Evolutionary conservation across 2,113 vertebrate species (phyloP).

Genomic region (Xiphophorus maculatus): DNA sequence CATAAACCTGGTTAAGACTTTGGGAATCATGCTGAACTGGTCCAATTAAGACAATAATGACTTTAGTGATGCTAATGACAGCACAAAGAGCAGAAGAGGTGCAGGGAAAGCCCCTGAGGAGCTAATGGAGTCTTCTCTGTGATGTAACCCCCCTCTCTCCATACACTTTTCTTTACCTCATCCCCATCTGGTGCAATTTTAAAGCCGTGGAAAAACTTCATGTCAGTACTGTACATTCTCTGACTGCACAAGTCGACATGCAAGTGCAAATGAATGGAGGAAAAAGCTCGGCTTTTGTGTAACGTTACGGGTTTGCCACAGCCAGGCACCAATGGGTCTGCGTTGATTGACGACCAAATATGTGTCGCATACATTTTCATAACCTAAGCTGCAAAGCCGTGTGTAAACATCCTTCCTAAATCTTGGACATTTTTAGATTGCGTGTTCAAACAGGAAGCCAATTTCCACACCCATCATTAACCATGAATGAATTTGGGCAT

Average conservation of each 20-base stretch:
- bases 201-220: constrained; percentile 30
- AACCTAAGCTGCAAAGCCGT: neutral
- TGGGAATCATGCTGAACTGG: constrained; percentile 64
- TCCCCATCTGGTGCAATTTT: constrained; percentile 48
- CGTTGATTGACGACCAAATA: neutral
- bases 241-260: neutral
- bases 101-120: constrained; percentile 59
- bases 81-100: constrained; percentile 48
- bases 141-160: neutral
- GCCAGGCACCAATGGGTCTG: neutral
- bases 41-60: constrained; percentile 74
- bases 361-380: constrained; percentile 2
- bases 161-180: constrained; percentile 1
- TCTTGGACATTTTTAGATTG: neutral
- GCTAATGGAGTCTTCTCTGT: constrained; percentile 26
- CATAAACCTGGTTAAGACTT: constrained; percentile 73
- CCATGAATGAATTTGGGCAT: neutral
- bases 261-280: constrained; percentile 2
- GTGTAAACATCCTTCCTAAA: neutral
- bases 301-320: neutral
- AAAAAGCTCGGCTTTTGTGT: neutral
- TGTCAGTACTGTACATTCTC: neutral
- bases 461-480: neutral
- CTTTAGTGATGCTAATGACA: constrained; percentile 70
- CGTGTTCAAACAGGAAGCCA: neutral